phyloP scores from a whole-genome alignment of 1,140 invertebrate genomes.

The Pogonomyrmex californicus region DNA sequence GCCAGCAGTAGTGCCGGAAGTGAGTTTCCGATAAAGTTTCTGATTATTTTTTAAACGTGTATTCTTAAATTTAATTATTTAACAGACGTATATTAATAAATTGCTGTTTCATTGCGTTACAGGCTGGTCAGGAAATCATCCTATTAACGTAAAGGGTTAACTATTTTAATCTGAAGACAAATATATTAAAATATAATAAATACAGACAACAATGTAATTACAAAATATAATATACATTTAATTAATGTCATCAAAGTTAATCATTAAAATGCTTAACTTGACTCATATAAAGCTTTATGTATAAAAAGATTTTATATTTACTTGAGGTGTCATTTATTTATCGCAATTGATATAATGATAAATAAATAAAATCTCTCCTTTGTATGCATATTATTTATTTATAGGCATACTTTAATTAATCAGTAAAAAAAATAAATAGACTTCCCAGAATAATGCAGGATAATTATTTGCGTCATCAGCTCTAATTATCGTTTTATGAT shows the following conservation, averaged over 20 bases:
- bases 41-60: neutral
- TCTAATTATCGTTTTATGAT: constrained; percentile 45
- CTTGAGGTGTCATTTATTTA: constrained; percentile 6
- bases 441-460: constrained; percentile 15
- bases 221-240: constrained; percentile 26
- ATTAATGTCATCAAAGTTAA: neutral
- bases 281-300: constrained; percentile 22
- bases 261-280: constrained; percentile 24
- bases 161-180: constrained; percentile 14
- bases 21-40: constrained; percentile 9
- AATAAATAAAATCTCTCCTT: constrained; percentile 22
- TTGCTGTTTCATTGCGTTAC: constrained; percentile 24
- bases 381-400: neutral
- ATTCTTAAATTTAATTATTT: neutral
- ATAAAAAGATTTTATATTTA: constrained; percentile 37
- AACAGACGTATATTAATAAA: neutral
- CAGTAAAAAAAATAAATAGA: constrained; percentile 6
- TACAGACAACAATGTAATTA: constrained; percentile 6
- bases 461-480: constrained; percentile 13
- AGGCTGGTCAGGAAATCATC: constrained; percentile 43
- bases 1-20: constrained; percentile 59
- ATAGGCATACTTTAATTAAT: neutral
- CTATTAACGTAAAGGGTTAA: constrained; percentile 43
- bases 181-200: constrained; percentile 30
- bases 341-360: neutral